Evolutionary conservation across 2,888 invertebrate genomes (phyloP).

Genomic region (Ectobius pallidus): DNA sequence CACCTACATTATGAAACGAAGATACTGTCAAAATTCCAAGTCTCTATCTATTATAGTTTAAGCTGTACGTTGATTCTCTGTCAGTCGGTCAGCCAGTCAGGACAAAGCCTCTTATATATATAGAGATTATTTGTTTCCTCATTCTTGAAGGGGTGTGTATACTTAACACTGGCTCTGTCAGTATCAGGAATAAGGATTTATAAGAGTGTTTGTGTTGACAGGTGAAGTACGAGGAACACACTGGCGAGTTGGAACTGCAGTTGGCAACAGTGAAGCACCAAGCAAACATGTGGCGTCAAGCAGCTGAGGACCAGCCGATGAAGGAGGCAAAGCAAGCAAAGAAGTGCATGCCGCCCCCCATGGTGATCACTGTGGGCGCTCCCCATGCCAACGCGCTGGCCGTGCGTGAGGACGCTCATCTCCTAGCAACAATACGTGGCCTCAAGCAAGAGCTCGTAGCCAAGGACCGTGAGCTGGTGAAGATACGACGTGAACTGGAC

Average conservation of each 20-base stretch:
- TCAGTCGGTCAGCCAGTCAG: too few species aligned
- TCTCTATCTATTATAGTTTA: too few species aligned
- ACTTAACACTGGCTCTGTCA: too few species aligned
- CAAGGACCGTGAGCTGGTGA: conserved; percentile 74
- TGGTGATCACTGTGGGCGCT: conserved; percentile 1
- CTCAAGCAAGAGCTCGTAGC: conserved; percentile 74
- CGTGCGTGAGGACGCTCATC: conserved; percentile 74
- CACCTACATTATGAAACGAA: too few species aligned
- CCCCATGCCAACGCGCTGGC: conserved; percentile 25
- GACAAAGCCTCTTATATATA: too few species aligned
- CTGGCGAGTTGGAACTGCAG: conserved; percentile 45
- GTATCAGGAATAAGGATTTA: too few species aligned
- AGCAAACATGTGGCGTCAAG: conserved; percentile 29
- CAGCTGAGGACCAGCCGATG: conserved; percentile 14
- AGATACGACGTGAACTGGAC: conserved; percentile 76
- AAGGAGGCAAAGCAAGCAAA: not conserved
- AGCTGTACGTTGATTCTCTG: too few species aligned
- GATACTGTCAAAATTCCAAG: too few species aligned
- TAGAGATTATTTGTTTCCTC: too few species aligned
- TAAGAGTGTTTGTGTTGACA: too few species aligned
- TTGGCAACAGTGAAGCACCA: conserved; percentile 38
- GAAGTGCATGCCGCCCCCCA: not conserved
- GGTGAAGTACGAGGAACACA: conserved; percentile 47
- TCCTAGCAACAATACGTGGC: conserved; percentile 79
- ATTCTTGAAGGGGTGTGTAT: too few species aligned